Conservation (phyloP, 2,888 invertebrate species). For the Tinea trinotella region DNA sequence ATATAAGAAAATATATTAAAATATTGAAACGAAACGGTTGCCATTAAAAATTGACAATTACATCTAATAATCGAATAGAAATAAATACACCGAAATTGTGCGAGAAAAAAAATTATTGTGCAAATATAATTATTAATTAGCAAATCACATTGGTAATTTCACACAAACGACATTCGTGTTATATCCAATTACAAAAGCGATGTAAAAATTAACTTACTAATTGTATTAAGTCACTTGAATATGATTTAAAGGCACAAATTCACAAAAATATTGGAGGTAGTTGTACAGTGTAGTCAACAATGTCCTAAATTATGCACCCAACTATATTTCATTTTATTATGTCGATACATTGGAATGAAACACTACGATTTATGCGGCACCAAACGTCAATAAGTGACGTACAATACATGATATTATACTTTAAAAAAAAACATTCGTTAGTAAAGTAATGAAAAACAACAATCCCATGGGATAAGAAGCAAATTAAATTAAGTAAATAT, state of each 20-base stretch:
- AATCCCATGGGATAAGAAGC: too few species aligned
- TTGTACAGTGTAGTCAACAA: too few species aligned
- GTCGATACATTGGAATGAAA: too few species aligned
- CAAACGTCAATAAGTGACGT: too few species aligned
- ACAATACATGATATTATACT: too few species aligned
- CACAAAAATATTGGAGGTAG: conserved; percentile 1
- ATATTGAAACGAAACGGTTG: background rate
- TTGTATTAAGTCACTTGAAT: background rate
- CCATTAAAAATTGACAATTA: conserved; percentile 1
- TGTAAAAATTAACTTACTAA: background rate
- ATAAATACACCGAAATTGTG: conserved; percentile 6
- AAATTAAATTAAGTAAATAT: too few species aligned
- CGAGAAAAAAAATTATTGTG: conserved; percentile 2
- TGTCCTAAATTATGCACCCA: too few species aligned
- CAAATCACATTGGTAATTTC: background rate
- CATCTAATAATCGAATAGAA: background rate
- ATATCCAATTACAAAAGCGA: background rate
- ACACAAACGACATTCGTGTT: background rate
- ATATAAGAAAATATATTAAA: background rate
- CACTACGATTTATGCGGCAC: too few species aligned
- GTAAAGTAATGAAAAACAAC: too few species aligned
- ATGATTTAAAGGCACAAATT: conserved; percentile 9
- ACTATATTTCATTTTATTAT: too few species aligned
- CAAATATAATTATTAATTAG: background rate
- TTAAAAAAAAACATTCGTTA: too few species aligned